Evolutionary conservation across 1,140 invertebrate genomes (phyloP).

Genomic region (Sipha flava): DNA sequence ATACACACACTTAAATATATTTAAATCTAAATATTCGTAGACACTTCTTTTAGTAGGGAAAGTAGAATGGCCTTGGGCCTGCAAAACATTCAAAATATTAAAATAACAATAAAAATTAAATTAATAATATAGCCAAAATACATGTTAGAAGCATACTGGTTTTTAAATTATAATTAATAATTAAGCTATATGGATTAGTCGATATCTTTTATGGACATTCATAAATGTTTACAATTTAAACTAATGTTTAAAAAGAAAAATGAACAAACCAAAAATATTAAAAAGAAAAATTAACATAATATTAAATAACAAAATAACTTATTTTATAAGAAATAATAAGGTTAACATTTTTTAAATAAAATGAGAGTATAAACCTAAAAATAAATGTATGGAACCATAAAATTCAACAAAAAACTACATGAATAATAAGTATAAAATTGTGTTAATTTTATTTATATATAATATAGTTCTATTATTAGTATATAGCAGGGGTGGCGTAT

Average conservation of each 20-base stretch:
- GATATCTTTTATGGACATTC: neutral
- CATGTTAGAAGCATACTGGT: neutral
- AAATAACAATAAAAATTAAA: neutral
- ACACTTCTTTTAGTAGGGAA: constrained; percentile 15
- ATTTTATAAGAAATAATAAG: too few species aligned
- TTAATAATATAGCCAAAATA: neutral
- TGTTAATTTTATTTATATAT: too few species aligned
- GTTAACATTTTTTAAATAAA: too few species aligned
- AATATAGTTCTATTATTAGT: too few species aligned
- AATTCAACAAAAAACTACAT: too few species aligned
- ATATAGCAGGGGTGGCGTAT: too few species aligned
- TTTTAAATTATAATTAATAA: neutral
- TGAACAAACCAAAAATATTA: too few species aligned
- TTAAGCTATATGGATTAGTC: neutral
- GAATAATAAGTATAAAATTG: too few species aligned
- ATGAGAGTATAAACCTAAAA: too few species aligned
- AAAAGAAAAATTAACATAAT: too few species aligned
- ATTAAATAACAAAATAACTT: too few species aligned
- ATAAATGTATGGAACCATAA: too few species aligned
- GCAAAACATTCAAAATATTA: constrained; percentile 15
- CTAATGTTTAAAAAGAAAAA: neutral
- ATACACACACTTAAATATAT: neutral
- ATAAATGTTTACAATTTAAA: neutral
- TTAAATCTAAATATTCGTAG: neutral
- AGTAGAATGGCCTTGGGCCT: constrained; percentile 29